Evolutionary conservation across 2,888 invertebrate genomes (phyloP), one percentile per base, ranked within the genome.

Genomic region (Apotomis turbidana): DNA sequence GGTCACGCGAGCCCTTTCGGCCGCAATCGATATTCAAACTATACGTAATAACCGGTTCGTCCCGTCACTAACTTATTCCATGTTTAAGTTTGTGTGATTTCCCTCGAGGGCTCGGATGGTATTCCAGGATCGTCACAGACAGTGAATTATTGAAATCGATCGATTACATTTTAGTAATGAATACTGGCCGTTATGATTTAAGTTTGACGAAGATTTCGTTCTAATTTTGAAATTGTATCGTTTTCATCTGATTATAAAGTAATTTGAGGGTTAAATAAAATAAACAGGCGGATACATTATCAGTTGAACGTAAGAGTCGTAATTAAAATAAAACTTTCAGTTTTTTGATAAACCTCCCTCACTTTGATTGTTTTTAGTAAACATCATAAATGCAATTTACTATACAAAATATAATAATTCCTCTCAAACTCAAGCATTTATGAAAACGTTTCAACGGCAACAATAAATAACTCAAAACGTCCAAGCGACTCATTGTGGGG

Each of bases 1-100:
- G 46, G 76, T 75, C 76, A 77, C 77, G 77, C 76, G 70, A 76
- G 57, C 41, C 36, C 67, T 73, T 76, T 70, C 74, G 57, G 54
- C 70, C 44, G 54, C 70, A 74, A 75, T 75, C 75, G 73, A 76
- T 75, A 75, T 51, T 59, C 51, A 62, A 72, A 68, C 67, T 55
- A 61, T 57, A 54, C 81, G 81, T 79, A 84, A 86, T 84, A 79
- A 81, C 82, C 78, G 78, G 79, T 51, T 12, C 36, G 76, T 78
- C 79, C 81, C 82, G 76, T 81, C 83, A 82, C 84, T 81, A 79
- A 80, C 78, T 81, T 80, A 81, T 86, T 86, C 85, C 80, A 75
- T 85, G 87, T 89, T 90, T 88, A 90, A 90, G 88, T 90, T 90
- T 86, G 85, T 81, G 86, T 90, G 87, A 91, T 91, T 90, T 91